A percentile compares a stretch with the other conserved stretches of the same genome.
These are phyloP conservation scores for Mesembrinibis cayennensis DNA, from an alignment of 2,113 vertebrate species.

Conservation along the genomic window DNA sequence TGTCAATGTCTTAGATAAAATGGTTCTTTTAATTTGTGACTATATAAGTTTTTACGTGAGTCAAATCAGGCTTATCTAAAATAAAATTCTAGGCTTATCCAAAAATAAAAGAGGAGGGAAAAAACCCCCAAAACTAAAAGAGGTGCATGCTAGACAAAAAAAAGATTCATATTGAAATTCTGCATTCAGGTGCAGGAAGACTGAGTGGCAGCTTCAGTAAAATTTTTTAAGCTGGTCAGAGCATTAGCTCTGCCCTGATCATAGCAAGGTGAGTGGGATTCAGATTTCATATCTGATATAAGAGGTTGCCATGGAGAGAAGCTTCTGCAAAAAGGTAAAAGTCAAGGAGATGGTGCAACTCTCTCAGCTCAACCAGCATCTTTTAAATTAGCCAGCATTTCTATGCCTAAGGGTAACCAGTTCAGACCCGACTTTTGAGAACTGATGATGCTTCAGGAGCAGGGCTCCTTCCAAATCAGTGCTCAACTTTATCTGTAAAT, in stretches of 20 bases:
- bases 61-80: neutral
- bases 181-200: neutral
- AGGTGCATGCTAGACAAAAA: neutral
- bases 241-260: neutral
- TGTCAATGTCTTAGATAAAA: neutral
- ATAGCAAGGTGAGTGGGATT: neutral
- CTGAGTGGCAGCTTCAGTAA: neutral
- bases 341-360: neutral
- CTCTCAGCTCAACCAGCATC: neutral
- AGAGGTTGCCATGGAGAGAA: neutral
- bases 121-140: neutral
- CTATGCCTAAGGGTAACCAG: neutral
- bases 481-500: neutral
- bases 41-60: neutral
- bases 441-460: neutral
- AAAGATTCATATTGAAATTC: neutral
- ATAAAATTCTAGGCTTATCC: neutral
- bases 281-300: neutral
- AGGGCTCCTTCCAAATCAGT: neutral
- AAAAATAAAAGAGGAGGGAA: neutral
- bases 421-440: neutral
- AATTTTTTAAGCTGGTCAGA: neutral
- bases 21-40: neutral
- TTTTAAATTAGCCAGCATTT: neutral
- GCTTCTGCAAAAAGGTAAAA: neutral